Conservation (phyloP, 2,797 vertebrate species). For the Amniataba percoides region DNA sequence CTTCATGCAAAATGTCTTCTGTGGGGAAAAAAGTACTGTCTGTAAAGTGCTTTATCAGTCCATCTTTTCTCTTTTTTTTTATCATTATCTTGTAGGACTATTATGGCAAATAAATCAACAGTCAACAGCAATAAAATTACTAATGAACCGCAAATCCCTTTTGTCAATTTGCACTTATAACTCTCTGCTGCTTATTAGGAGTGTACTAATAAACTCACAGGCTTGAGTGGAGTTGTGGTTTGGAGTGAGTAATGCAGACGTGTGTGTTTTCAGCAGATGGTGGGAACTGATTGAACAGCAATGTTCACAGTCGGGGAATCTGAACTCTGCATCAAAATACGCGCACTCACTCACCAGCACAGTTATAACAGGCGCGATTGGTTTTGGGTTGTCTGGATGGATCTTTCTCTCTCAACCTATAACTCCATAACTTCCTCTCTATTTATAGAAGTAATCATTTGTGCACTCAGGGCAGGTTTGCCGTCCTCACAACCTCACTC, state of each 20-base stretch:
- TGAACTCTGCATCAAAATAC: slow-evolving; percentile 11
- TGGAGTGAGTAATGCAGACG: slow-evolving; percentile 11
- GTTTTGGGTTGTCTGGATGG: neutral
- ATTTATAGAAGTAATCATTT: slow-evolving; percentile 15
- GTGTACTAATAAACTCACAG: slow-evolving; percentile 4
- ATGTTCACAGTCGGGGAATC: slow-evolving; percentile 13
- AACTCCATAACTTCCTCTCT: slow-evolving; percentile 1
- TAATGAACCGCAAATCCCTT: slow-evolving; percentile 18
- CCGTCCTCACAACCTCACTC: slow-evolving; percentile 10
- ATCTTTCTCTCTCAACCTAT: neutral
- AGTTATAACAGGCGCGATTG: neutral
- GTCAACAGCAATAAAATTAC: slow-evolving; percentile 37
- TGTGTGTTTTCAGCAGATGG: slow-evolving; percentile 33
- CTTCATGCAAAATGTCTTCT: neutral
- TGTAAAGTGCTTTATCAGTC: neutral
- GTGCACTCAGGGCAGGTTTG: slow-evolving; percentile 14
- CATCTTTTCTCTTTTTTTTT: too few relatives aligned
- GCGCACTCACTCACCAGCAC: slow-evolving; percentile 1
- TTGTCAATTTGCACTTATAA: slow-evolving; percentile 18
- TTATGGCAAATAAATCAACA: slow-evolving; percentile 23
- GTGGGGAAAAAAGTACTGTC: neutral
- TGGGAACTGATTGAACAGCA: slow-evolving; percentile 15
- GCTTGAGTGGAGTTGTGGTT: slow-evolving; percentile 4
- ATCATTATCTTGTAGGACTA: neutral
- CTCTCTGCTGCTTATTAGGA: neutral